Evolutionary conservation across 2,797 vertebrate genomes (phyloP).

Genomic region (Tinamus major): DNA sequence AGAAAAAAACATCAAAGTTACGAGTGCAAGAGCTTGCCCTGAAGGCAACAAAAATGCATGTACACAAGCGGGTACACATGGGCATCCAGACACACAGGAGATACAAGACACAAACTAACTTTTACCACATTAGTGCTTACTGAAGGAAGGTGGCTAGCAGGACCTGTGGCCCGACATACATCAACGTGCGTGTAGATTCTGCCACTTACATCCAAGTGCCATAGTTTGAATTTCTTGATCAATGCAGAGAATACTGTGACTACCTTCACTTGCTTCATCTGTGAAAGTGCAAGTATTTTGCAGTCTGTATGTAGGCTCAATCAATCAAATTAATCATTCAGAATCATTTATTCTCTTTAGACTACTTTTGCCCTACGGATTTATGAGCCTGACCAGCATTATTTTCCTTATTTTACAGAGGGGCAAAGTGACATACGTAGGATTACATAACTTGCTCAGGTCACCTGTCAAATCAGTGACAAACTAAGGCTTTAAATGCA

Average conservation of each 20-base stretch:
- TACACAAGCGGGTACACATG: not conserved
- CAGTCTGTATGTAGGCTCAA: not conserved
- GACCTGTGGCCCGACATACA: not conserved
- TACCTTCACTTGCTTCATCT: not conserved
- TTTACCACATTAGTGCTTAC: not conserved
- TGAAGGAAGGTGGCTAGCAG: not conserved
- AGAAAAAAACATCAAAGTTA: not conserved
- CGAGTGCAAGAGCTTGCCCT: not conserved
- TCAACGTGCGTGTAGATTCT: not conserved
- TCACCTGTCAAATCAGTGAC: not conserved
- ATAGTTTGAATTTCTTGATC: not conserved
- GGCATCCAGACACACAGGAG: rapidly evolving
- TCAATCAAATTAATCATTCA: slow-evolving; percentile 20
- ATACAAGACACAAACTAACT: not conserved
- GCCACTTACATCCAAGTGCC: not conserved
- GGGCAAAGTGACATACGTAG: not conserved
- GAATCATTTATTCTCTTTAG: not conserved
- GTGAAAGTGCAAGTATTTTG: not conserved
- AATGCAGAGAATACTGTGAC: not conserved
- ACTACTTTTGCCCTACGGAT: not conserved
- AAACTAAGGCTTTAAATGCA: slow-evolving; percentile 28
- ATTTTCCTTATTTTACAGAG: not conserved
- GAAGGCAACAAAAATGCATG: not conserved
- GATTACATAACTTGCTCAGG: slow-evolving; percentile 37
- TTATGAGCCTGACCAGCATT: slow-evolving; percentile 1